phyloP scores from a whole-genome alignment of 2,113 vertebrate species.

The Chauna torquata region DNA sequence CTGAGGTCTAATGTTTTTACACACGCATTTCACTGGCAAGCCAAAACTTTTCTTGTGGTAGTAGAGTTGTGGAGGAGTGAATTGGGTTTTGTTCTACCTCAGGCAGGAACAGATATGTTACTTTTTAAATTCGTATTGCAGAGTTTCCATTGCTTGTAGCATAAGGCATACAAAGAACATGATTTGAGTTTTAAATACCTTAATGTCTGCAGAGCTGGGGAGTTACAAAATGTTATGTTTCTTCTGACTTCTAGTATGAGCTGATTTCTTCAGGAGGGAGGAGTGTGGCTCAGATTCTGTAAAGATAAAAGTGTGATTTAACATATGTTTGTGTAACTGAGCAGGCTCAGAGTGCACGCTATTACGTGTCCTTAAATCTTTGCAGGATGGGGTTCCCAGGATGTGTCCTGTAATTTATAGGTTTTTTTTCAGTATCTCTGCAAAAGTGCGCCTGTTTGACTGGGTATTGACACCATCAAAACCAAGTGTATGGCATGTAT shows the following conservation, averaged over 20 bases:
- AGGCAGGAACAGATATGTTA: accelerated
- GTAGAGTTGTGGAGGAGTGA: background rate
- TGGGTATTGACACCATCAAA: background rate
- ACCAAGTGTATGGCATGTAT: background rate
- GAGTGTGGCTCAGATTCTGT: background rate
- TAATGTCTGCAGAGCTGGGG: background rate
- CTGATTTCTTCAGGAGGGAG: background rate
- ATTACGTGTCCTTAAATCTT: background rate
- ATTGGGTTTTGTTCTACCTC: background rate
- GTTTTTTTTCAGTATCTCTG: background rate
- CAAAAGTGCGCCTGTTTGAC: background rate
- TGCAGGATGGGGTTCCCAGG: accelerated
- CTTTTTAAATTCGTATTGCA: background rate
- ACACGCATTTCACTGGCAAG: background rate
- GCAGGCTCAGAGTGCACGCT: background rate
- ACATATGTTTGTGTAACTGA: background rate
- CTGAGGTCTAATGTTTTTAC: background rate
- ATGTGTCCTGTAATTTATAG: background rate
- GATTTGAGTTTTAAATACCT: background rate
- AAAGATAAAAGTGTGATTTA: background rate
- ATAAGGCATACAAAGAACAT: background rate
- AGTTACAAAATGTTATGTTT: accelerated
- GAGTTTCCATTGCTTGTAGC: background rate
- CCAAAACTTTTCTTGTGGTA: background rate
- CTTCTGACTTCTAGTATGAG: background rate